phyloP scores from a whole-genome alignment of 30 jellyfish, hydroid and myxozoan genomes.

The Turritopsis dohrnii region DNA sequence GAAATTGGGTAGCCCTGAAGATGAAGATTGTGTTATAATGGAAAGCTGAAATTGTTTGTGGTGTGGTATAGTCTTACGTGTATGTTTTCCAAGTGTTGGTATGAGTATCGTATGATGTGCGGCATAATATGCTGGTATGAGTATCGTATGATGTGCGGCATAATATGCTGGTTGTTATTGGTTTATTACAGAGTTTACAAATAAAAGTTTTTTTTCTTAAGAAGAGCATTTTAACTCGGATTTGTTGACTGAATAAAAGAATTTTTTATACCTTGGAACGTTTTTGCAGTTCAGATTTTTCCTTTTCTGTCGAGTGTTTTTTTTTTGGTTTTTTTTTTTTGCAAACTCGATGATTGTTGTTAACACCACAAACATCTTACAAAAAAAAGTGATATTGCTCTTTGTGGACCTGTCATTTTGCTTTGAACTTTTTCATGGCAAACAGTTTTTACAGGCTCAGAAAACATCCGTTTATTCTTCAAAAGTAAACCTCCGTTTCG shows the following conservation, averaged over 20 bases:
- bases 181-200: neutral
- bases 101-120: neutral
- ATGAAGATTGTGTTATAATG: slow-evolving; percentile 72
- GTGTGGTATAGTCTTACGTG: neutral
- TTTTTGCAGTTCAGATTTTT: neutral
- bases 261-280: neutral
- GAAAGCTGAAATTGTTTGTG: slow-evolving; percentile 29
- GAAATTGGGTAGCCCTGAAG: slow-evolving; percentile 31
- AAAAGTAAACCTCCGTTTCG: neutral
- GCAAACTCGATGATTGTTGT: neutral
- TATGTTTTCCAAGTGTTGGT: neutral
- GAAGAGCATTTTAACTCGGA: neutral
- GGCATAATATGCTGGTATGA: too few relatives aligned
- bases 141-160: neutral
- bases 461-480: too few relatives aligned
- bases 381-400: neutral
- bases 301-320: neutral
- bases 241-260: neutral
- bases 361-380: neutral
- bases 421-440: neutral
- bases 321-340: too few relatives aligned
- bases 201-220: neutral
- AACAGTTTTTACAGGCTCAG: too few relatives aligned
- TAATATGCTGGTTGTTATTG: too few relatives aligned
- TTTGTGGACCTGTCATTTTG: neutral